Conservation (phyloP, 2,797 vertebrate species). For the Cacajao melanocephalus region DNA sequence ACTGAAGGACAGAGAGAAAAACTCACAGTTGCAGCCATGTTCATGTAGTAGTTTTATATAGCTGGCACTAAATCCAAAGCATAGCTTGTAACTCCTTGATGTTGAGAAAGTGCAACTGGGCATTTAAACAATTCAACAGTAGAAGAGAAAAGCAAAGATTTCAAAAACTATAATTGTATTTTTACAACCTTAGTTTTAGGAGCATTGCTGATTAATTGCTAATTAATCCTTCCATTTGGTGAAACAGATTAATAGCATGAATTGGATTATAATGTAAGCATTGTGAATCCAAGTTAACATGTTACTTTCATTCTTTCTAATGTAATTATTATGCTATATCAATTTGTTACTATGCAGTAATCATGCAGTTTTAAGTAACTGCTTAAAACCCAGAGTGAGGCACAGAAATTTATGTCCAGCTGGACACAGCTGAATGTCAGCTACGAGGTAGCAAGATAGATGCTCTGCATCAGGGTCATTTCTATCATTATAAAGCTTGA, state of each 20-base stretch:
- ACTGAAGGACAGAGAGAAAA: neutral
- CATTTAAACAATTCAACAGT: neutral
- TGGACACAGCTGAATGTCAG: slow-evolving; percentile 40
- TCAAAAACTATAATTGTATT: neutral
- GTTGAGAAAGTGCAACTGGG: neutral
- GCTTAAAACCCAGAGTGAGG: neutral
- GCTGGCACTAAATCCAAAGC: neutral
- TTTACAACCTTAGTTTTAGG: neutral
- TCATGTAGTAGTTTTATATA: neutral
- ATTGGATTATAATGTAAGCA: neutral
- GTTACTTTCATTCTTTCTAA: slow-evolving; percentile 17
- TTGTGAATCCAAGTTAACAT: slow-evolving; percentile 6
- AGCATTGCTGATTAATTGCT: neutral
- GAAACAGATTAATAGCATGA: slow-evolving; percentile 5
- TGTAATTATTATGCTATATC: slow-evolving; percentile 9
- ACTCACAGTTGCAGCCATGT: neutral
- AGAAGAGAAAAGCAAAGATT: neutral
- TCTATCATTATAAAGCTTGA: slow-evolving; percentile 40
- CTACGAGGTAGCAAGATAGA: neutral
- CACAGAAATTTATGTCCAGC: neutral
- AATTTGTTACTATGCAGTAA: slow-evolving; percentile 15
- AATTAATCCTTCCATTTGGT: neutral
- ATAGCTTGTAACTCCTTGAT: neutral
- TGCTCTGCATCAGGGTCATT: neutral
- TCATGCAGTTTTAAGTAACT: slow-evolving; percentile 20